These are phyloP conservation scores for Nebria ingens DNA, from an alignment of 1,140 invertebrate genomes.

Conservation along the genomic window DNA sequence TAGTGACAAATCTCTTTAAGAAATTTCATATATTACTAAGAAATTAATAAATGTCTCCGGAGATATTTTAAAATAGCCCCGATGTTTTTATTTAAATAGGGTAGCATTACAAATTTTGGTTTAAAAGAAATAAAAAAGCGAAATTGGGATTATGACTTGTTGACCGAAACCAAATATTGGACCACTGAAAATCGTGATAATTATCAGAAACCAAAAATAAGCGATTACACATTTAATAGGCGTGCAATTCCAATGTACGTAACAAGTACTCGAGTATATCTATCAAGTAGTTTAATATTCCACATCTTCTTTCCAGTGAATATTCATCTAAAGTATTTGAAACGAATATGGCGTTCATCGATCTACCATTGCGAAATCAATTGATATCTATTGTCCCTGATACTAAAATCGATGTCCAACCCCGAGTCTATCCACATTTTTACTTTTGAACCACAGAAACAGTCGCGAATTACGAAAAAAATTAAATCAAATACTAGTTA, in stretches of 20 bases:
- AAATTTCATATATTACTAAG: too few species aligned
- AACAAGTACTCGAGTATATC: too few species aligned
- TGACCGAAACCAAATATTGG: background rate
- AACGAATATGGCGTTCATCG: background rate
- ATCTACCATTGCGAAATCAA: background rate
- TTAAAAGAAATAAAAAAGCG: constrained; percentile 12
- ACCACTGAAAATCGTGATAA: constrained; percentile 12
- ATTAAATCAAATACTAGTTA: too few species aligned
- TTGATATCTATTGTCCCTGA: background rate
- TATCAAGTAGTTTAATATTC: too few species aligned
- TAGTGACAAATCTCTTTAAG: background rate
- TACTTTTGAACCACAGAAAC: too few species aligned
- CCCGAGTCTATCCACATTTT: background rate
- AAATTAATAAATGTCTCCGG: too few species aligned
- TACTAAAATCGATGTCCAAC: background rate
- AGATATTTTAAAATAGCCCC: too few species aligned
- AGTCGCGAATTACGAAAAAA: too few species aligned
- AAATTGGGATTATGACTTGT: constrained; percentile 14
- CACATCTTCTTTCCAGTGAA: constrained; percentile 12
- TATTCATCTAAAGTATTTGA: constrained; percentile 11
- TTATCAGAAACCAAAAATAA: constrained; percentile 10
- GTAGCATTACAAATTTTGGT: constrained; percentile 15
- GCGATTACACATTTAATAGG: constrained; percentile 11
- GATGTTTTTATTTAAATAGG: constrained; percentile 12
- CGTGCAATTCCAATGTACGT: constrained; percentile 10